Percentiles rank a stretch among this genome's conserved stretches.
phyloP scores from a whole-genome alignment of 2,797 vertebrate genomes.

The Steatocranus sp. region DNA sequence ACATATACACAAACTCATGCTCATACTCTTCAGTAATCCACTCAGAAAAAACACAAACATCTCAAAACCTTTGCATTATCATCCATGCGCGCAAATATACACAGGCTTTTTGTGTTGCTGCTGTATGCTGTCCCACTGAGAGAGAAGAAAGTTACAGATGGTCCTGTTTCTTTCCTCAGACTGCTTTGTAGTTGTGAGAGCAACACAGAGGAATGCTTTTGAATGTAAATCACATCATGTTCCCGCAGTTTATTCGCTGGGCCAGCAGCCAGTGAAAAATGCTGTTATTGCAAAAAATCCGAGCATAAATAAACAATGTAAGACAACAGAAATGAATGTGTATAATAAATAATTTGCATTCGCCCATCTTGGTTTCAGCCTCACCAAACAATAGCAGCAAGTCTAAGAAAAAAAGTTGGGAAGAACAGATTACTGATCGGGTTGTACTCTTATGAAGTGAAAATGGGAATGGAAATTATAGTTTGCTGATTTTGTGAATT shows the following conservation, averaged over 20 bases:
- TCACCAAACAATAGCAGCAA: not conserved
- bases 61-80: not conserved
- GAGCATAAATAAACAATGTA: slow-evolving; percentile 21
- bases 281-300: not conserved
- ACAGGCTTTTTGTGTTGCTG: not conserved
- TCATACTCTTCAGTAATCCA: not conserved
- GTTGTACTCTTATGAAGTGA: not conserved
- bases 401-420: not conserved
- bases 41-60: not conserved
- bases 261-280: slow-evolving; percentile 15
- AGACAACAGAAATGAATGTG: slow-evolving; percentile 30
- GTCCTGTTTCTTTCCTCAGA: slow-evolving; percentile 10
- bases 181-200: slow-evolving; percentile 14
- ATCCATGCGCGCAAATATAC: not conserved
- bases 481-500: not conserved
- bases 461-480: not conserved
- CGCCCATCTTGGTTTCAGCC: not conserved
- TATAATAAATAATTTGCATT: slow-evolving; percentile 18
- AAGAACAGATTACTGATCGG: not conserved
- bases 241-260: slow-evolving; percentile 15
- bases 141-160: slow-evolving; percentile 22
- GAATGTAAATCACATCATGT: slow-evolving; percentile 44
- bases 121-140: not conserved
- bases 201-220: slow-evolving; percentile 9
- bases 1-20: not conserved